phyloP scores from a whole-genome alignment of 2,797 vertebrate species.

The Sebastes trivittatus region DNA sequence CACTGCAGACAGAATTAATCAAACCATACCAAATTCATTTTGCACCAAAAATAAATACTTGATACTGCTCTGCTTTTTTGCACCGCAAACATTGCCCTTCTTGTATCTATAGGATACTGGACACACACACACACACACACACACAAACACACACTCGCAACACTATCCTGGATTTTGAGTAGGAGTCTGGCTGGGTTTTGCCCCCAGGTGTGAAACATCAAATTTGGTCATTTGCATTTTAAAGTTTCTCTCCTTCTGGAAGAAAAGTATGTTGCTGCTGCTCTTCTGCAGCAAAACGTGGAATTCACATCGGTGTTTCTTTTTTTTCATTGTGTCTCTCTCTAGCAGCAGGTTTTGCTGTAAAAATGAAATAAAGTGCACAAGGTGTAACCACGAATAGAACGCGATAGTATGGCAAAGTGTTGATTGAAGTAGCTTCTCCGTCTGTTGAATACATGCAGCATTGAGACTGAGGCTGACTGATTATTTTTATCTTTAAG shows the following conservation, averaged over 20 bases:
- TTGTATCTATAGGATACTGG: not conserved
- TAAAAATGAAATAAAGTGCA: not conserved
- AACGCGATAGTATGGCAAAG: not conserved
- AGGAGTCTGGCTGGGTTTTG: constrained; percentile 23
- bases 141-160: not conserved
- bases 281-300: constrained; percentile 6
- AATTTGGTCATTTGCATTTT: constrained; percentile 56
- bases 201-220: constrained; percentile 40
- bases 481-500: not conserved
- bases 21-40: not conserved
- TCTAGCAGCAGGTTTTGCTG: not conserved
- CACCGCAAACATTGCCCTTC: not conserved
- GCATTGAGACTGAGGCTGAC: not conserved
- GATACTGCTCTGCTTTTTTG: not conserved
- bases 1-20: not conserved
- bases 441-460: not conserved
- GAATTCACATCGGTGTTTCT: not conserved
- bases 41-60: not conserved
- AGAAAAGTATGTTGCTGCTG: not conserved
- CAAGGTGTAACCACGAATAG: not conserved
- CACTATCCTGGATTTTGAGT: constrained; percentile 22
- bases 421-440: not conserved
- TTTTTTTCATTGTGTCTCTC: not conserved
- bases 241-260: not conserved
- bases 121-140: constrained; percentile 15